Evolutionary conservation across 2,888 invertebrate genomes (phyloP), one percentile per base, ranked within the genome.

Genomic region (Argyra leucocephala): DNA sequence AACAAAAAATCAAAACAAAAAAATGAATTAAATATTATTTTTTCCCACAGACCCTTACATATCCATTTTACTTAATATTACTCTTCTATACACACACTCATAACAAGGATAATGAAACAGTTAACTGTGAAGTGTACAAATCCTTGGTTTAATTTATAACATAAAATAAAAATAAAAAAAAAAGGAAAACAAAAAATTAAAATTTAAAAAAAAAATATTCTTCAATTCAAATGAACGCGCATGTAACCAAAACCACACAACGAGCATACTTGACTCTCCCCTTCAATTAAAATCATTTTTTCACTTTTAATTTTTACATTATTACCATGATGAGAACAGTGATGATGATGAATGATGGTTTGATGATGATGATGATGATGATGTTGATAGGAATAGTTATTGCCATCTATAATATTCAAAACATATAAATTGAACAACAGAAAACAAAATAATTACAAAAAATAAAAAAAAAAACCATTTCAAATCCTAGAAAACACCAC

Each of bases 91-190:
- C 48, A 48, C 18, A 15, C 3, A 48, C 15, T 18, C 15, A 37
- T 37, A 48, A 48, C 48, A 48, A 48, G 48, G 48, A 48, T 48
- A 48, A 48, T 48, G 48, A 48, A 48, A 48, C 48, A 48, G 48
- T 48, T 48, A 48, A 48, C 48, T 15, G 48, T 48, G 15, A 48
- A 48, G 48, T 48, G 48, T 48, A 48, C 48, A 48, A 48, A 48
- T 48, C 48, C 48, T 48, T 18, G 5, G 5, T 12, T 48, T 18
- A 48, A 18, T 48, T 48, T 48, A 48, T 48, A 48, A 18, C 3
- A 48, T 12, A 18, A 48, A 5, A 48, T 18, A 18, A 48, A 18
- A 18, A 18, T 5, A 48, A 12, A 48, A 48, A 48, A 31, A 31
- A 48, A n/a, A 7, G 31, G 10, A 31, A 31, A 31, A 31, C 31